A percentile compares a stretch with the other conserved stretches of the same genome.
phyloP scores from a whole-genome alignment of 2,888 invertebrate species.

The Mythimna lalbum region DNA sequence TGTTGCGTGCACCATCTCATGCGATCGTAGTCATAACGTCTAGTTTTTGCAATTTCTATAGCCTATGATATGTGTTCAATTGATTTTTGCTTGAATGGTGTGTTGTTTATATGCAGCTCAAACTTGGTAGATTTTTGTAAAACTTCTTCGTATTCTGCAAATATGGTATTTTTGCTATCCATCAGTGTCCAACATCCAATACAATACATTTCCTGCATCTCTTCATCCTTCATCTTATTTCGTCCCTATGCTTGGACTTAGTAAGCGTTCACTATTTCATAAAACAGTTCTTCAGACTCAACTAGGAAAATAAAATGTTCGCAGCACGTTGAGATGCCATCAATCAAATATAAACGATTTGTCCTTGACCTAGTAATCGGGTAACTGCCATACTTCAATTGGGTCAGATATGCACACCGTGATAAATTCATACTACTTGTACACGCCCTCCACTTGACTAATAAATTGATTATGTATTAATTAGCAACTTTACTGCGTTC shows the following conservation, averaged over 20 bases:
- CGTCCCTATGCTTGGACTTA: not conserved
- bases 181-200: no score
- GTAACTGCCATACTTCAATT: constrained; percentile 7
- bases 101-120: constrained; percentile 13
- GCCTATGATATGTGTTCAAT: constrained; percentile 19
- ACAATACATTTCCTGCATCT: not conserved
- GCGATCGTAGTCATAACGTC: constrained; percentile 42
- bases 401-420: constrained; percentile 28
- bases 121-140: no score
- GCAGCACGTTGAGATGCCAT: not conserved
- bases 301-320: not conserved
- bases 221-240: no score
- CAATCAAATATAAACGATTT: constrained; percentile 19
- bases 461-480: constrained; percentile 46
- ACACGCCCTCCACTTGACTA: constrained; percentile 12
- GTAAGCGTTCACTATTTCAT: not conserved
- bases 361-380: constrained; percentile 41
- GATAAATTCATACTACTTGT: constrained; percentile 26
- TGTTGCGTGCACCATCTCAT: constrained; percentile 53
- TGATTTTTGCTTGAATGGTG: constrained; percentile 13
- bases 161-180: no score
- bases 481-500: constrained; percentile 27
- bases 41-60: constrained; percentile 43
- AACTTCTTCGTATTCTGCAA: no score
- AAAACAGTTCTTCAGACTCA: not conserved